Evolutionary conservation across 2,888 invertebrate genomes (phyloP).

Genomic region (Plemyria rubiginata): DNA sequence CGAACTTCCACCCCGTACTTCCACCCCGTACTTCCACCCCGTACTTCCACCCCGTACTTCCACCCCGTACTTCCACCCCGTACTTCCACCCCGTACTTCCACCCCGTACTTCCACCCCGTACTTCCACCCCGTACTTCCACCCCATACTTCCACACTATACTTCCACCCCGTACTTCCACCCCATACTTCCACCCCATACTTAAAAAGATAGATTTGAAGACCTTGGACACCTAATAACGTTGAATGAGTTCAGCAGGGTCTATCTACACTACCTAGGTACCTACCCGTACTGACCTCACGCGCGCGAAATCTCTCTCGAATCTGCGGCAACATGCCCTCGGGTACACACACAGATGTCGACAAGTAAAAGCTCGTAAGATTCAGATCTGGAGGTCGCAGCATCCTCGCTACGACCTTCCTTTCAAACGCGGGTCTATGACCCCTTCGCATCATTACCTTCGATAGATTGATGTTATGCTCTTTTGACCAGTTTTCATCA

Average conservation of each 20-base stretch:
- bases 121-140: no score
- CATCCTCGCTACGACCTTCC: slow-evolving; percentile 22
- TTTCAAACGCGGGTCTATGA: slow-evolving; percentile 23
- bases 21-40: no score
- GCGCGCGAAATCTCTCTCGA: not conserved
- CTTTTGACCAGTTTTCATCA: slow-evolving; percentile 11
- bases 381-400: slow-evolving; percentile 6
- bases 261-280: not conserved
- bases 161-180: no score
- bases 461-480: slow-evolving; percentile 8
- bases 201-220: no score
- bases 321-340: not conserved
- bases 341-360: not conserved
- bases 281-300: not conserved
- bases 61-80: no score
- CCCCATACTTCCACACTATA: no score
- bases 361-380: slow-evolving; percentile 11
- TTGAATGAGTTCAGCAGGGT: not conserved
- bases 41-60: no score
- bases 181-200: no score
- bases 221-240: no score
- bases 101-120: no score
- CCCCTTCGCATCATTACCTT: slow-evolving; percentile 18
- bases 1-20: no score
- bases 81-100: no score